Conservation (phyloP, 2,888 invertebrate genomes). For the Steinernema hermaphroditum region DNA sequence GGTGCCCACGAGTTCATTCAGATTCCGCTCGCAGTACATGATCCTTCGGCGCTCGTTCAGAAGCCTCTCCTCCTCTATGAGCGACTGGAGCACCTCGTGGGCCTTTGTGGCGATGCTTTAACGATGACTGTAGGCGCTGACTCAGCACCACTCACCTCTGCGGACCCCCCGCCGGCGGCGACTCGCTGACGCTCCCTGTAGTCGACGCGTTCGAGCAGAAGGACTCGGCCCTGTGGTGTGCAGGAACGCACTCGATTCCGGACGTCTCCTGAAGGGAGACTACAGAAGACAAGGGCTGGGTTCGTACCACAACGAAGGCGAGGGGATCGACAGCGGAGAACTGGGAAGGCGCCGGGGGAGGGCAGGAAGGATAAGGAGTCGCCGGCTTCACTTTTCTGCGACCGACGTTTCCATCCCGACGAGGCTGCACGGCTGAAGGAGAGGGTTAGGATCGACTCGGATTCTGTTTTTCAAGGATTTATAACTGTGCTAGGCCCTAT, state of each 20-base stretch:
- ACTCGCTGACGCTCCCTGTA: background rate
- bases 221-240: background rate
- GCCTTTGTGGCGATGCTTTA: background rate
- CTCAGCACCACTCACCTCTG: background rate
- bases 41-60: slow-evolving; percentile 58
- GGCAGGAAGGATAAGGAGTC: too few species aligned
- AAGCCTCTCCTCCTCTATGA: slow-evolving; percentile 61
- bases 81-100: slow-evolving; percentile 39
- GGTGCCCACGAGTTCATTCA: slow-evolving; percentile 38
- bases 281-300: too few species aligned
- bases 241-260: slow-evolving; percentile 3
- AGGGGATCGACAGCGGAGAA: background rate
- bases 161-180: background rate
- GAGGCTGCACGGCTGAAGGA: background rate
- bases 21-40: slow-evolving; percentile 56
- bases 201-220: slow-evolving; percentile 22
- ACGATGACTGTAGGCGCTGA: background rate
- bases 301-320: slow-evolving; percentile 12
- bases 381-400: background rate
- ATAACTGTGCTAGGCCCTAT: too few species aligned
- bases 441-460: too few species aligned
- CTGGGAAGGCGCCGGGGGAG: background rate
- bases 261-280: background rate
- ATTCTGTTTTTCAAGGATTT: too few species aligned
- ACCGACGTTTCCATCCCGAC: background rate